Evolutionary conservation across 1,140 invertebrate species (phyloP), one percentile per base, ranked within the genome.

Genomic region (Drosophila azteca): DNA sequence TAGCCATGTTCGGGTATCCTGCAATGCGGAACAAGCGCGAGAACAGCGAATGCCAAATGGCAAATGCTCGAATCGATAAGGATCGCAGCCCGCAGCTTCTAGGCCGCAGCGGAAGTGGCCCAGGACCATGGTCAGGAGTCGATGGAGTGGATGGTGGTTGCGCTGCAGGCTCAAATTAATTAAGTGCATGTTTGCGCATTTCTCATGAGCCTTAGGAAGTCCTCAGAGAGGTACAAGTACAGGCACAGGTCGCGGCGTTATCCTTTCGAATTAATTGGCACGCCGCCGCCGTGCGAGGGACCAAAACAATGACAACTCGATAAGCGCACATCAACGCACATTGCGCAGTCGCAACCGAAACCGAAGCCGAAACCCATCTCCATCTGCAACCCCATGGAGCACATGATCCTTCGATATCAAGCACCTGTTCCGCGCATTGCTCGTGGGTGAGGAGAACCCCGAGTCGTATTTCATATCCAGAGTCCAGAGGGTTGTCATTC

Each of bases 221-320:
- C 35, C 35, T 46, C 55, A 43, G n/a, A 31, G 8, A 31, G 7
- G 8, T 31, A 9, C 31, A 9, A 8, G 31, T 31, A 31, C 3
- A 31, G 7, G 8, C 9, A 9, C 31, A 9, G 31, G 31, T 9
- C 31, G 31, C 31, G 8, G 31, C 31, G 31, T 9, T 66, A 71
- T 80, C 65, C 70, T 48, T 50, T 62, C 44, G 53, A 84, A 85
- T 90, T 90, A 85, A 85, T 85, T 84, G 85, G 77, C 72, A 41
- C 39, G 51, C 13, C 17, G 61, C 59, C 48, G 43, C 52, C 48
- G 61, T 59, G 68, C 39, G 57, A 70, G 75, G 72, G 76, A 41
- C 46, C 62, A 74, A 74, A 53, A 82, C 70, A 89, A 79, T 89
- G 85, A 89, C 85, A 89, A 89, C 81, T 90, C 87, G 85, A 89